Evolutionary conservation across 2,113 vertebrate species (phyloP).

Genomic region (Eulemur macaco): DNA sequence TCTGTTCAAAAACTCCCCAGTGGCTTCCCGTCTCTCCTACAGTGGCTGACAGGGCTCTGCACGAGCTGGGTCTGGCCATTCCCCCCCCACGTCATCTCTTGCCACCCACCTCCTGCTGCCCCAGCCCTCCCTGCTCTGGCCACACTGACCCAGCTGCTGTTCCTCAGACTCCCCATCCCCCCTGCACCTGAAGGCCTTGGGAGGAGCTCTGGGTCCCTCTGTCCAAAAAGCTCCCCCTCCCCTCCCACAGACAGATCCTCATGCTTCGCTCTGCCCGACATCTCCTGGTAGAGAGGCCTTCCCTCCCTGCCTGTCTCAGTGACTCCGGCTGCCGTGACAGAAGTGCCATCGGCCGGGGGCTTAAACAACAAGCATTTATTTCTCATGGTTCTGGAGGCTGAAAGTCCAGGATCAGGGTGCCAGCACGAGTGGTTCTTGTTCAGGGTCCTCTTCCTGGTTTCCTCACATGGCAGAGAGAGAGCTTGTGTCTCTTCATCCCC

Average conservation of each 20-base stretch:
- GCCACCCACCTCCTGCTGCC: rapidly evolving
- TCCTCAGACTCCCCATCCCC: background rate
- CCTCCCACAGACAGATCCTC: background rate
- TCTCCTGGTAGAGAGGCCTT: background rate
- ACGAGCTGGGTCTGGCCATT: background rate
- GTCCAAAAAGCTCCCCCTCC: background rate
- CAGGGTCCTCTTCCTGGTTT: background rate
- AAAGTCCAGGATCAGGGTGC: background rate
- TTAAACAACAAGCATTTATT: background rate
- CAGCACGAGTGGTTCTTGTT: background rate
- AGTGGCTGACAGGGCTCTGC: background rate
- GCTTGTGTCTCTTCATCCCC: background rate
- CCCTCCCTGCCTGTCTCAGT: background rate
- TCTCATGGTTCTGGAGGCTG: background rate
- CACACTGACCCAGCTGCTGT: background rate
- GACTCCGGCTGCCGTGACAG: background rate
- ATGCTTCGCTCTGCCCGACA: background rate
- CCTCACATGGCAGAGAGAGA: background rate
- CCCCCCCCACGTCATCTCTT: background rate
- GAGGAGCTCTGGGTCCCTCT: background rate
- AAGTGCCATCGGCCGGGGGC: background rate
- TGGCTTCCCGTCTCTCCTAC: background rate
- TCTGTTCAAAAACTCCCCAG: background rate
- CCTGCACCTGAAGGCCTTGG: background rate
- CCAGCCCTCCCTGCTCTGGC: background rate